Evolutionary conservation across 1,140 invertebrate species (phyloP).

Genomic region (Archegozetes longisetosus): DNA sequence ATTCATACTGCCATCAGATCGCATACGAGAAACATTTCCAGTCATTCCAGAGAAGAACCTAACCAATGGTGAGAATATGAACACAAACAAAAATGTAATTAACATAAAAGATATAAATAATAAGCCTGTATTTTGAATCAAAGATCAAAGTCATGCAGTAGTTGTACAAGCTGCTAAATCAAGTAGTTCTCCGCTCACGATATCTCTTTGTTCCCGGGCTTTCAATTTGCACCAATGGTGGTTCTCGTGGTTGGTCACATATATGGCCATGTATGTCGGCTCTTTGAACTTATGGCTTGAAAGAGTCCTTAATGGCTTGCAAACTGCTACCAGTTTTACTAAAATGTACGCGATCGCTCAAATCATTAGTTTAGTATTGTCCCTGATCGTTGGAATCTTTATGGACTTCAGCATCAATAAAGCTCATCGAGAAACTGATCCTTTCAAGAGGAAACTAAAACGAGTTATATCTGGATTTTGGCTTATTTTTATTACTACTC

Average conservation of each 20-base stretch:
- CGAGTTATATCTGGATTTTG: slow-evolving; percentile 19
- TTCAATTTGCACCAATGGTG: slow-evolving; percentile 22
- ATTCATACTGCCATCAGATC: slow-evolving; percentile 19
- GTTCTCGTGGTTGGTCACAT: slow-evolving; percentile 22
- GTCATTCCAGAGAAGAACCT: not conserved
- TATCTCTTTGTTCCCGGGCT: slow-evolving; percentile 15
- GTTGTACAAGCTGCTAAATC: not conserved
- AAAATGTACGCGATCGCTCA: slow-evolving; percentile 20
- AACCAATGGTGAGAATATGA: not conserved
- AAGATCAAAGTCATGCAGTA: too few relatives aligned
- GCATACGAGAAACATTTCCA: slow-evolving; percentile 6
- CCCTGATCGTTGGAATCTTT: slow-evolving; percentile 19
- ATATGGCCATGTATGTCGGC: slow-evolving; percentile 22
- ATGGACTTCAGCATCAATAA: slow-evolving; percentile 20
- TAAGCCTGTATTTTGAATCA: not conserved
- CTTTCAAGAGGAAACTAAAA: slow-evolving; percentile 16
- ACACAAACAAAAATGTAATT: not conserved
- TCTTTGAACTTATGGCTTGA: slow-evolving; percentile 19
- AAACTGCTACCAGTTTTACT: slow-evolving; percentile 13
- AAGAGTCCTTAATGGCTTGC: slow-evolving; percentile 10
- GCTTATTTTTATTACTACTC: slow-evolving; percentile 21
- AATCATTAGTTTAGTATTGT: slow-evolving; percentile 18
- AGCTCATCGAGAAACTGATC: slow-evolving; percentile 15
- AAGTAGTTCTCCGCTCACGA: slow-evolving; percentile 6
- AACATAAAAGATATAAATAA: not conserved